These are phyloP conservation scores for Pelusios castaneus DNA, from an alignment of 2,113 vertebrate species.

Conservation along the genomic window DNA sequence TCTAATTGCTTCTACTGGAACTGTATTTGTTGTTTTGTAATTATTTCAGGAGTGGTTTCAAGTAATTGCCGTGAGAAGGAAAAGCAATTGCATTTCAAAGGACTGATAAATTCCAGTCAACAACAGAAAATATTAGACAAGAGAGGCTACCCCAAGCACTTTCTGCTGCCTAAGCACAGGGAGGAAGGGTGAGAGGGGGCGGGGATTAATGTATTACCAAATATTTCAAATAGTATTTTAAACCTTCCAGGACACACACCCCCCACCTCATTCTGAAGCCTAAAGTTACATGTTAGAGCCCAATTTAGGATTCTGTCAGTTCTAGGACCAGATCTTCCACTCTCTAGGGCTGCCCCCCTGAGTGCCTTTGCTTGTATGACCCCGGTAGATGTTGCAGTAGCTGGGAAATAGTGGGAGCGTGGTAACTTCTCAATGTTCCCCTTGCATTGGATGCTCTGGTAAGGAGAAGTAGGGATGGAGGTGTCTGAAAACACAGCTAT, in stretches of 20 bases:
- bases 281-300: not conserved
- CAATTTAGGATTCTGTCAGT: not conserved
- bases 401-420: not conserved
- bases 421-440: not conserved
- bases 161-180: not conserved
- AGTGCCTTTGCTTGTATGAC: not conserved
- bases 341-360: not conserved
- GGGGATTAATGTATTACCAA: not conserved
- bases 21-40: slow-evolving; percentile 3
- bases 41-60: slow-evolving; percentile 17
- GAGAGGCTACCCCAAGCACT: not conserved
- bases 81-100: not conserved
- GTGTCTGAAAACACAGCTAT: not conserved
- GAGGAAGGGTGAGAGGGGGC: not conserved
- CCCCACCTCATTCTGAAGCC: not conserved
- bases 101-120: not conserved
- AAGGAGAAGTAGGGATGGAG: not conserved
- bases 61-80: not conserved
- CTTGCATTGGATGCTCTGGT: not conserved
- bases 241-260: not conserved
- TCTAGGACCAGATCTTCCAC: not conserved
- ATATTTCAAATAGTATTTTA: not conserved
- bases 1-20: not conserved
- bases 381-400: not conserved
- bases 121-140: not conserved